phyloP scores from a whole-genome alignment of 2,797 vertebrate genomes.

The Melanotaenia boesemani region DNA sequence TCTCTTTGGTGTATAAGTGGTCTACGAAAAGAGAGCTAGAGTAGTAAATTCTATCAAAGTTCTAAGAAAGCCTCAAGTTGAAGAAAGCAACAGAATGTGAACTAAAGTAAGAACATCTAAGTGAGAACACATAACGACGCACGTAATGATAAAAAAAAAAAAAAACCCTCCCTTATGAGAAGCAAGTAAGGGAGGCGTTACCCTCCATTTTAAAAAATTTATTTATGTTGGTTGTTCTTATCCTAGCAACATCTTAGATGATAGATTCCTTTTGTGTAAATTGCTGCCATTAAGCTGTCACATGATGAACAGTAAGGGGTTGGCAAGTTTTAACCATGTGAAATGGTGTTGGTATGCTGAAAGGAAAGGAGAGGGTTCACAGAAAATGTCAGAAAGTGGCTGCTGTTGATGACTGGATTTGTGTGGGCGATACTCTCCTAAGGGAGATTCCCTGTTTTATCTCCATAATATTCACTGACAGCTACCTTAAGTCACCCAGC shows the following conservation, averaged over 20 bases:
- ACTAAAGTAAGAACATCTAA: no score
- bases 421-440: conserved; percentile 56
- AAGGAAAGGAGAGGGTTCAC: conserved; percentile 29
- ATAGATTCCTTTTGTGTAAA: conserved; percentile 19
- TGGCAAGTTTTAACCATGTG: conserved; percentile 15
- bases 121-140: no score
- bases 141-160: no score
- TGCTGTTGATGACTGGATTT: conserved; percentile 47
- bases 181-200: no score
- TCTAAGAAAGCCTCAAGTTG: no score
- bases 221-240: conserved; percentile 2
- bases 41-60: no score
- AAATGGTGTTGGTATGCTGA: conserved; percentile 33
- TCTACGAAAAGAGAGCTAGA: not conserved
- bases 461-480: conserved; percentile 65
- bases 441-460: conserved; percentile 56
- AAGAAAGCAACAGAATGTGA: no score
- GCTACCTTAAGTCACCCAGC: conserved; percentile 62
- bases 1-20: not conserved
- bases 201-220: no score
- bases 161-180: no score
- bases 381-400: conserved; percentile 60
- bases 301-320: conserved; percentile 29
- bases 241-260: conserved; percentile 19
- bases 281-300: conserved; percentile 20